Percentiles rank a stretch among this genome's conserved stretches.
phyloP scores from a whole-genome alignment of 2,888 invertebrate species.

The Sympetrum striolatum region DNA sequence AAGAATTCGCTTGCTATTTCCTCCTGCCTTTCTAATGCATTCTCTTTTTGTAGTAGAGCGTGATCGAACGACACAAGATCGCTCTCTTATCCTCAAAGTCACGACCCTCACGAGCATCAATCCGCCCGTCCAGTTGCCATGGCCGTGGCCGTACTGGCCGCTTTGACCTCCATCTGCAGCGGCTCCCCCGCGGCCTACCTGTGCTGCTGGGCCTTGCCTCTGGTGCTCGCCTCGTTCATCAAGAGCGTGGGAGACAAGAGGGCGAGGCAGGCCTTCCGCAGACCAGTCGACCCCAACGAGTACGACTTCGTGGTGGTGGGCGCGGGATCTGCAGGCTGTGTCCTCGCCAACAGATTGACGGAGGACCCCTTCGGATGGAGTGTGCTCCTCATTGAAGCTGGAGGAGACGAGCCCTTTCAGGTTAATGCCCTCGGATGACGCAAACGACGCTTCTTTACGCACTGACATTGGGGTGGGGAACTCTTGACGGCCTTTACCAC shows the following conservation, averaged over 20 bases:
- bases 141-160: background rate
- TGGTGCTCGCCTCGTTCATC: conserved; percentile 1
- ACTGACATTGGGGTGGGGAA: no score
- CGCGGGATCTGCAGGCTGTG: conserved; percentile 64
- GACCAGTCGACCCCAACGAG: conserved; percentile 45
- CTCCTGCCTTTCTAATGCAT: no score
- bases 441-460: no score
- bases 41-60: no score
- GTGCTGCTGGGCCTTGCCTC: conserved; percentile 25
- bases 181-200: conserved; percentile 1
- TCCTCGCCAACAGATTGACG: conserved; percentile 61
- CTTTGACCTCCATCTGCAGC: background rate
- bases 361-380: conserved; percentile 61
- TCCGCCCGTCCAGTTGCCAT: background rate
- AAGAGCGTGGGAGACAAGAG: background rate
- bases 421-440: conserved; percentile 47
- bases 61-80: no score
- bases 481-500: no score
- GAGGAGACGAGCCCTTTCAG: conserved; percentile 65
- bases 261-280: background rate
- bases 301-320: conserved; percentile 56
- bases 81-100: no score
- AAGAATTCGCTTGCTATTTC: no score
- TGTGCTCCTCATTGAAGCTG: conserved; percentile 64
- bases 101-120: no score